Evolutionary conservation across 92 coral and sea anemone genomes (phyloP).

Genomic region (Plumapathes pennacea): DNA sequence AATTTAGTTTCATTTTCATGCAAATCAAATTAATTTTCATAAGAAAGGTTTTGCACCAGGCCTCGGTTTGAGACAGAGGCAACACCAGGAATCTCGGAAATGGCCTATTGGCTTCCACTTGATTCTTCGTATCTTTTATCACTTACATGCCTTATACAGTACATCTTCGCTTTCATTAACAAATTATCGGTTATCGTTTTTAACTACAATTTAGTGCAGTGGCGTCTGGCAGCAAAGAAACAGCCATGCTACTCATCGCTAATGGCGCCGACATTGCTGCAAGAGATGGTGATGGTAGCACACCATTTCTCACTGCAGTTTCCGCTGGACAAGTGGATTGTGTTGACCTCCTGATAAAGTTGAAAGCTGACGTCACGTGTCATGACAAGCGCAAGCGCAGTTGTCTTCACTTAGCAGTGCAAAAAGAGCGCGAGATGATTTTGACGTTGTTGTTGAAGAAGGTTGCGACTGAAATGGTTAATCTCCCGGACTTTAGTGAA

Average conservation of each 20-base stretch:
- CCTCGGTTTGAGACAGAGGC: no score
- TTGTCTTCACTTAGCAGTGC: constrained; percentile 75
- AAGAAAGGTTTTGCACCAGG: no score
- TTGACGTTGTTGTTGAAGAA: constrained; percentile 56
- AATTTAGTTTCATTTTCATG: no score
- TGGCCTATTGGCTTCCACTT: no score
- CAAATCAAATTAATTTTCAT: no score
- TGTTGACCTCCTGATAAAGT: constrained; percentile 49
- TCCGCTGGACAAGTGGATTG: constrained; percentile 66
- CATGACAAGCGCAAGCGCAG: constrained; percentile 49
- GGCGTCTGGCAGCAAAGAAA: constrained; percentile 43
- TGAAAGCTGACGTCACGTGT: constrained; percentile 49
- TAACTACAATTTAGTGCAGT: constrained; percentile 70
- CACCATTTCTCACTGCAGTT: constrained; percentile 71
- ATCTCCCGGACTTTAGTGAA: constrained; percentile 59
- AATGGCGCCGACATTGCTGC: constrained; percentile 63
- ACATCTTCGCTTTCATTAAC: no score
- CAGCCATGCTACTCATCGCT: constrained; percentile 29
- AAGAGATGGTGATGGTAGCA: constrained; percentile 46
- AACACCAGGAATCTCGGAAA: no score
- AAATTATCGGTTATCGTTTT: no score
- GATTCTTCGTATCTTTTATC: no score
- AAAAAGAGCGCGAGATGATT: constrained; percentile 55
- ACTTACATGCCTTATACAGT: no score
- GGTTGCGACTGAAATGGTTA: constrained; percentile 35